Base-by-base conservation (phyloP, 2,888 invertebrate species). In the Cenopis cana region DNA sequence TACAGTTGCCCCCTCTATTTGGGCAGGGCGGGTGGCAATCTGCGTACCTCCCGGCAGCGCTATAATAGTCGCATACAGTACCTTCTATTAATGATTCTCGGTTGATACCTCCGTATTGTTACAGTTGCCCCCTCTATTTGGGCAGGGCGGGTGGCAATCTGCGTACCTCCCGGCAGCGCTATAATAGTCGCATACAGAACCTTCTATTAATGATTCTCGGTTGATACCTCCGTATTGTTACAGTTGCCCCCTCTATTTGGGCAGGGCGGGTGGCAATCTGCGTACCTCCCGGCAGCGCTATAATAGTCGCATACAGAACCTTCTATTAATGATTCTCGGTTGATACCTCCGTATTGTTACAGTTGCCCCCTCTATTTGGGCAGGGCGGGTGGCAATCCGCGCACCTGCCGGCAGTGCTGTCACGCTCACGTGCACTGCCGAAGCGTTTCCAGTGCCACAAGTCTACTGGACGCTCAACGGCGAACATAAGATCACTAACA, bases 341-440 rank as follows among this genome's bases (percentile, higher is more conserved):
- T 74, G 33, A 33, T 33, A 33, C 38, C 10, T 17, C 0, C 2
- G 2, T 59, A 57, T 59, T 59, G 33, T 60, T 59, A 33, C 91
- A 97, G 97, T 97, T 87, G 93, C 95, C 0, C 97, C 97, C 4
- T 95, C 96, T 87, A 95, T 96, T 61, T 95, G 95, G 94, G 95
- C 96, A 17, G 96, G 95, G 59, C 95, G 96, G 78, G 96, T 96
- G 76, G 94, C 96, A 20, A 94, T 96, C 8, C 95, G 96, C 0
- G 96, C 95, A 0, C 94, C 95, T 60, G 90, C 95, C 46, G 96
- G 95, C 1, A 95, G 95, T 64, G 93, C 95, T 68, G 95, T 96
- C 74, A 95, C 95, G 0, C 89, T 97, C 52, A 96, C 96, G 76
- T 97, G 97, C 82, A 94, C 95, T 55, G 96, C 96, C 0, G 96